Base-by-base conservation (phyloP, 2,888 invertebrate species). In the Athalia circularis region DNA sequence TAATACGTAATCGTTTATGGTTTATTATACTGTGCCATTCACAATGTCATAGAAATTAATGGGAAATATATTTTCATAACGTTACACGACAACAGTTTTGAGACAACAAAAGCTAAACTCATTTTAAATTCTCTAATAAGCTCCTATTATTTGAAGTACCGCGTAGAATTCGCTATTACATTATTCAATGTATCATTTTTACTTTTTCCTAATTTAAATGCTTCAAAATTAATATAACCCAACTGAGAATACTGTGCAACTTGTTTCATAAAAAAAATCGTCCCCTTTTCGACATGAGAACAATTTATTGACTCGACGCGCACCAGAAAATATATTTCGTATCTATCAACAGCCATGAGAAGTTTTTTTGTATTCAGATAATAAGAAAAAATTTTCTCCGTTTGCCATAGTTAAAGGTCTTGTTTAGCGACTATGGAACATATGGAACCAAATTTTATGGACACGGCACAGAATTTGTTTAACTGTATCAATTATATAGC, bases 61-160 rank as follows among this genome's bases (percentile, higher is more conserved):
- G 47, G 57, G 13, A 57, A 68, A 29, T 5, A 54, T 52, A 52
- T 72, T 72, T 29, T 72, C 59, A 43, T 57, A 72, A 57, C 47
- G 8, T 72, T 45, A 65, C 8, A 11, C 9, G 54, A 52, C 43
- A 47, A 72, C 47, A 72, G 59, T 72, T 72, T 45, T 59, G 59
- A 72, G 47, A 72, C 45, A 11, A 59, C 11, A 70, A 43, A 72
- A 47, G n/a, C 72, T 11, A 48, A 76, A 57, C 50, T 76, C 43
- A 50, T 64, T 64, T 52, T 77, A 74, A 80, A 79, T 77, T 79
- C 65, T 77, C 76, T 77, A 77, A 77, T 77, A 77, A 77, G 77
- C 77, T 77, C 77, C 77, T 77, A 77, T 65, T 68, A 65, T 77
- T 77, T 77, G 67, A 67, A 67, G 47, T 84, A 85, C 84, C 86